Conservation (phyloP, 2,888 invertebrate genomes). For the Alsophila aescularia region DNA sequence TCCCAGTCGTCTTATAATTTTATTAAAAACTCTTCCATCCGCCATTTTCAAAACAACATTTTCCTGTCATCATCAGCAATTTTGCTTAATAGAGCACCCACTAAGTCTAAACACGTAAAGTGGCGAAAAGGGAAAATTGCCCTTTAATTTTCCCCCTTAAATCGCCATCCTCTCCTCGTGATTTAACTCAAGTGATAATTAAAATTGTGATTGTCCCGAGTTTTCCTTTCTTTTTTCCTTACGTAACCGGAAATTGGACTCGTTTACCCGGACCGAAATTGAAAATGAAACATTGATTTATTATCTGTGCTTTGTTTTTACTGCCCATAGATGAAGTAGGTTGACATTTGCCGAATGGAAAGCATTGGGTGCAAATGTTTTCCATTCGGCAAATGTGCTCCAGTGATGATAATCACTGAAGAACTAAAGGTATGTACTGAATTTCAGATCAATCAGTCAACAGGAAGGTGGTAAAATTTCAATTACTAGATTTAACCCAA, state of each 20-base stretch:
- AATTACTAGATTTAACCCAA: no score
- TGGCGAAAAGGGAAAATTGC: conserved; percentile 26
- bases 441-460: no score
- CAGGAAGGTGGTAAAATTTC: no score
- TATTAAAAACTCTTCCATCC: not conserved
- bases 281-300: conserved; percentile 34
- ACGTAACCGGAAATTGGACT: conserved; percentile 46
- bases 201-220: conserved; percentile 47
- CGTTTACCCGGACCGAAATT: conserved; percentile 32
- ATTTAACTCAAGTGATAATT: conserved; percentile 55
- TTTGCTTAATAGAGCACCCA: conserved; percentile 10
- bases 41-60: not conserved
- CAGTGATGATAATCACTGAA: no score
- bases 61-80: not conserved
- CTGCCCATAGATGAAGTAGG: not conserved
- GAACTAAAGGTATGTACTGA: no score
- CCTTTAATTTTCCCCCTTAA: conserved; percentile 27
- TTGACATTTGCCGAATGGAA: not conserved
- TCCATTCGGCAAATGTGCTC: no score
- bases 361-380: no score
- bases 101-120: conserved; percentile 22
- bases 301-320: conserved; percentile 19
- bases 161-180: conserved; percentile 27
- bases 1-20: not conserved
- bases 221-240: conserved; percentile 43